Conservation (phyloP, 2,797 vertebrate genomes). For the Sciurus carolinensis region DNA sequence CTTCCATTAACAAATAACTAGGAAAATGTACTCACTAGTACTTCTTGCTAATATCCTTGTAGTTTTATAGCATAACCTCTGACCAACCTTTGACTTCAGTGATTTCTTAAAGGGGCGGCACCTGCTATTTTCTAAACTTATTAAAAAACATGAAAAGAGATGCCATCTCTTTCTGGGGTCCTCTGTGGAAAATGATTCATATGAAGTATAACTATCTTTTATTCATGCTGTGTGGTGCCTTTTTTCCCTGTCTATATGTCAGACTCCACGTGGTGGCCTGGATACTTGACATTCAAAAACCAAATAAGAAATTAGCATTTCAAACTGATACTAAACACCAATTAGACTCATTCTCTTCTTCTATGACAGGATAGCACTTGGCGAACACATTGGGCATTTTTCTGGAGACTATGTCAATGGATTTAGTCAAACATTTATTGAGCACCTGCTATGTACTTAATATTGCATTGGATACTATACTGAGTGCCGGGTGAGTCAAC, state of each 20-base stretch:
- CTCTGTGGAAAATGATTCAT: not conserved
- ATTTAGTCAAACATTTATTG: not conserved
- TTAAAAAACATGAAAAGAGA: not conserved
- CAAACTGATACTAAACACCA: not conserved
- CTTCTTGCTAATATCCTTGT: not conserved
- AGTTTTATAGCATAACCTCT: constrained; percentile 60
- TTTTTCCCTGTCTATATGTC: not conserved
- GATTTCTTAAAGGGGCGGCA: constrained; percentile 55
- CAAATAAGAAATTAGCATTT: constrained; percentile 62
- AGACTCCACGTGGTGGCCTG: not conserved
- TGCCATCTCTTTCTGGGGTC: not conserved
- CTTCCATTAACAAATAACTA: constrained; percentile 54
- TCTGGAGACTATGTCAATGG: not conserved
- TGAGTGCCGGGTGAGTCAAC: not conserved
- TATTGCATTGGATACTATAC: not conserved
- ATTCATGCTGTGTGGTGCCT: not conserved
- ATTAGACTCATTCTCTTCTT: not conserved
- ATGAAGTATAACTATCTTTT: not conserved
- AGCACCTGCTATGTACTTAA: not conserved
- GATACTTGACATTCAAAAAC: not conserved
- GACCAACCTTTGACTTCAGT: constrained; percentile 50
- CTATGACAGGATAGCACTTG: not conserved
- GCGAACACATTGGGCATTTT: not conserved
- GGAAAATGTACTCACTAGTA: not conserved
- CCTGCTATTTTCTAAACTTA: not conserved